A percentile compares a stretch with the other conserved stretches of the same genome.
phyloP scores from a whole-genome alignment of 2,888 invertebrate species.

The Dicyrtoma fusca region DNA sequence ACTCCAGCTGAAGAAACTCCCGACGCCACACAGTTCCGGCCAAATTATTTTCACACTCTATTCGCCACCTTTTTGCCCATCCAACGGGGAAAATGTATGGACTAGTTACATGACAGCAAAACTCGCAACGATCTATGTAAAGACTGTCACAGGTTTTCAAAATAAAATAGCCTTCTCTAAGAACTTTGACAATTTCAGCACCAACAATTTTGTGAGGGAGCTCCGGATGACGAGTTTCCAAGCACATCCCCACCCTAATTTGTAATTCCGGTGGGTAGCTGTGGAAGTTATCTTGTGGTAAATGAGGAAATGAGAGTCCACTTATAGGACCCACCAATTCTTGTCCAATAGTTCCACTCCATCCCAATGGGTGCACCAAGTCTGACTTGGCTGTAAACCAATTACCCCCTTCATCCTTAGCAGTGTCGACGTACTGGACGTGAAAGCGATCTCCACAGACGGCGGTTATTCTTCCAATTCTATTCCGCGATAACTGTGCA shows the following conservation, averaged over 20 bases:
- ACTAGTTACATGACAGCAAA: conserved; percentile 22
- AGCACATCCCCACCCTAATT: conserved; percentile 18
- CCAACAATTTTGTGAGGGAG: conserved; percentile 24
- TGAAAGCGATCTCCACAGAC: conserved; percentile 17
- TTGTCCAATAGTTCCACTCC: conserved; percentile 7
- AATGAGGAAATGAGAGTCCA: neutral
- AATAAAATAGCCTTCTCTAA: conserved; percentile 21
- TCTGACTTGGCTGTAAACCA: neutral
- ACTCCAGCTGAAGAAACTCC: conserved; percentile 4
- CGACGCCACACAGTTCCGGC: neutral
- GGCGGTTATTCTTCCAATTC: conserved; percentile 18
- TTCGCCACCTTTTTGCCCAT: conserved; percentile 16
- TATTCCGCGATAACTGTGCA: neutral
- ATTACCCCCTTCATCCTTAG: neutral
- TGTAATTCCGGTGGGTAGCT: conserved; percentile 16
- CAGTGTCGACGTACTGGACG: neutral
- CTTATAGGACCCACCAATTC: neutral
- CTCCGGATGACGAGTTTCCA: conserved; percentile 32
- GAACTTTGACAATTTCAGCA: conserved; percentile 15
- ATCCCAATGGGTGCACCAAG: conserved; percentile 16
- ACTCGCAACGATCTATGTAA: neutral
- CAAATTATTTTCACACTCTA: conserved; percentile 12
- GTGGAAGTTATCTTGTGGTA: neutral
- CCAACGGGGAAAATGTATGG: conserved; percentile 16
- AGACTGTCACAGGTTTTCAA: conserved; percentile 14